Evolutionary conservation across 2,797 vertebrate species (phyloP), one percentile per base, ranked within the genome.

Genomic region (Morelia viridis): DNA sequence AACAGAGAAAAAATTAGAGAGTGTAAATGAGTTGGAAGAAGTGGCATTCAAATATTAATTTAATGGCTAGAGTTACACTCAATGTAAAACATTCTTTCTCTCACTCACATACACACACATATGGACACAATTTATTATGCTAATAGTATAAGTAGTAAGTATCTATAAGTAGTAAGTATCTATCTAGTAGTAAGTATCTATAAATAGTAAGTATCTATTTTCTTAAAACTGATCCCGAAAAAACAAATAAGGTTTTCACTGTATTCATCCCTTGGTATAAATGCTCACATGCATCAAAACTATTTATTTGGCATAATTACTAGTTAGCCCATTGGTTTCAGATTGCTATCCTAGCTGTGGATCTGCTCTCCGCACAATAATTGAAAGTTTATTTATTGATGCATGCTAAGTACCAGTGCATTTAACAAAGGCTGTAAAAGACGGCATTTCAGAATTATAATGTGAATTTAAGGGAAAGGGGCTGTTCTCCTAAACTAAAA

Each of bases 331-430:
- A 95, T 89, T 96, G 94, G 92, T 94, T 97, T 97, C 96, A 96
- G 84, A 95, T 90, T 95, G 93, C 96, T 94, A 92, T 61, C 22
- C 3, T 12, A 87, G 60, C 31, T 87, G 35, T 8, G 86, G 35
- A 93, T 95, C 5, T 46, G 58, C 58, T 46, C 35, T 61, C 22
- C 7, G 35, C 35, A 60, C 58, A 95, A 96, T 96, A 97, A 97
- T 93, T 96, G 92, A 95, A 97, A 97, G 94, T 97, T 97, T 97
- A 96, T 97, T 97, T 97, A 96, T 94, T 96, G 96, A 97, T 95
- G 95, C 96, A 97, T 96, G 96, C 94, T 96, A 97, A 97, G 95
- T 96, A 96, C 95, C 95, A 96, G 80, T 90, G 96, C 95, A 95
- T 94, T 96, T 95, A 96, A 94, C 94, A 94, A 89, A 91, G 90